These are phyloP conservation scores for Parauchenoglanis ngamensis DNA, from an alignment of 2,797 vertebrate genomes.

Conservation along the genomic window DNA sequence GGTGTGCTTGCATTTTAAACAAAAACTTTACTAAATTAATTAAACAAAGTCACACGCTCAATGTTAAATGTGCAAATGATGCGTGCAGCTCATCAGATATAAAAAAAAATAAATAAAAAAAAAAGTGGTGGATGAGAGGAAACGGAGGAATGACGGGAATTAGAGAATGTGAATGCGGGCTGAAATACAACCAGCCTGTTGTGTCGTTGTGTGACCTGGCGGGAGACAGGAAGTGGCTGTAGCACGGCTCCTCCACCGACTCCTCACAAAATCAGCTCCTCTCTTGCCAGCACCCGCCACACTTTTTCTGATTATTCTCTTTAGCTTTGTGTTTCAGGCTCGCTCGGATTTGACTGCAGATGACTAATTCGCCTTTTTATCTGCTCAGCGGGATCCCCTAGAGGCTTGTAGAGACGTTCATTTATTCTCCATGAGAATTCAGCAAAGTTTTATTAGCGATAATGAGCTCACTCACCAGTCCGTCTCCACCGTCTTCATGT, in stretches of 20 bases:
- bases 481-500: slow-evolving; percentile 65
- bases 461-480: slow-evolving; percentile 78
- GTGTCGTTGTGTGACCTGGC: neutral
- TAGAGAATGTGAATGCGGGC: neutral
- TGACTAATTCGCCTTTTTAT: neutral
- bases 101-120: too few relatives aligned
- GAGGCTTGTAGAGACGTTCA: neutral
- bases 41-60: too few relatives aligned
- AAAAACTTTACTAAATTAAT: too few relatives aligned
- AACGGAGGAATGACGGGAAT: neutral
- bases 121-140: neutral
- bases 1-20: too few relatives aligned
- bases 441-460: neutral
- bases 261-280: neutral
- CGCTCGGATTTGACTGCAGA: neutral
- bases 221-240: slow-evolving; percentile 15
- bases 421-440: neutral
- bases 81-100: too few relatives aligned
- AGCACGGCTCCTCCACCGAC: neutral
- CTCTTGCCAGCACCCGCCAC: neutral
- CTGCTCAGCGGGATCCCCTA: neutral
- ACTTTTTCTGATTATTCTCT: neutral
- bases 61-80: too few relatives aligned
- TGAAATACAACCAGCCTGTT: slow-evolving; percentile 31
- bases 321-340: neutral